Percentiles rank a stretch among this genome's conserved stretches.
These are phyloP conservation scores for Tetranychus piercei DNA, from an alignment of 2,888 invertebrate species.

Conservation along the genomic window DNA sequence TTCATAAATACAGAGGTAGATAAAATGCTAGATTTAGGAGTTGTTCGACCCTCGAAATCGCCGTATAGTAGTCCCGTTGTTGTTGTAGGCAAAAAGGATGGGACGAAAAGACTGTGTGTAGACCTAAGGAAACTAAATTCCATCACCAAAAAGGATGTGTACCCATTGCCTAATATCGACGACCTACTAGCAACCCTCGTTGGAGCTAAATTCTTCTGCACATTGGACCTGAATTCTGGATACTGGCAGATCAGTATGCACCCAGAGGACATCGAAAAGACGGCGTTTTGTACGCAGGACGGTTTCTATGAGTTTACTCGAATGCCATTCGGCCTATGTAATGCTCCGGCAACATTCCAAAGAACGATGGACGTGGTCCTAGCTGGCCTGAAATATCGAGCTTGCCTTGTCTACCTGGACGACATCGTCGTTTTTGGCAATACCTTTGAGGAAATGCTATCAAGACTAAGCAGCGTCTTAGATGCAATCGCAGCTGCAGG, in stretches of 20 bases:
- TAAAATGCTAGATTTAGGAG: not conserved
- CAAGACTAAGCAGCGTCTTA: not conserved
- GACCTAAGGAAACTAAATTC: conserved; percentile 12
- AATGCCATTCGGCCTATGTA: conserved; percentile 15
- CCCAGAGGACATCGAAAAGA: not conserved
- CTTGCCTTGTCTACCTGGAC: conserved; percentile 14
- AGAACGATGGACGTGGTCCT: conserved; percentile 13
- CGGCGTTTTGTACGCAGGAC: conserved; percentile 12
- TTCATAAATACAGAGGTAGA: not conserved
- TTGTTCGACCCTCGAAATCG: not conserved
- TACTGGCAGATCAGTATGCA: conserved; percentile 11
- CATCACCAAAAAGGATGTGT: conserved; percentile 8
- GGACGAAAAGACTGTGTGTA: conserved; percentile 10
- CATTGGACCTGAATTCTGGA: conserved; percentile 13
- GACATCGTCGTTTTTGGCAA: conserved; percentile 12
- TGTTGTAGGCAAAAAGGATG: conserved; percentile 10
- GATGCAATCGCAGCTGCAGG: not conserved
- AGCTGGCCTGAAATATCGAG: not conserved
- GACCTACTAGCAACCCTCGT: not conserved
- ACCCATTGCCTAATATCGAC: conserved; percentile 9
- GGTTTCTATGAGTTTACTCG: conserved; percentile 6
- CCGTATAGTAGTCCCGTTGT: conserved; percentile 14
- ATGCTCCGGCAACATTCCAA: conserved; percentile 10
- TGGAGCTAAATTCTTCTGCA: not conserved
- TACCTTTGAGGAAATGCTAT: conserved; percentile 1